phyloP scores from a whole-genome alignment of 1,140 invertebrate genomes.

The Popillia japonica region DNA sequence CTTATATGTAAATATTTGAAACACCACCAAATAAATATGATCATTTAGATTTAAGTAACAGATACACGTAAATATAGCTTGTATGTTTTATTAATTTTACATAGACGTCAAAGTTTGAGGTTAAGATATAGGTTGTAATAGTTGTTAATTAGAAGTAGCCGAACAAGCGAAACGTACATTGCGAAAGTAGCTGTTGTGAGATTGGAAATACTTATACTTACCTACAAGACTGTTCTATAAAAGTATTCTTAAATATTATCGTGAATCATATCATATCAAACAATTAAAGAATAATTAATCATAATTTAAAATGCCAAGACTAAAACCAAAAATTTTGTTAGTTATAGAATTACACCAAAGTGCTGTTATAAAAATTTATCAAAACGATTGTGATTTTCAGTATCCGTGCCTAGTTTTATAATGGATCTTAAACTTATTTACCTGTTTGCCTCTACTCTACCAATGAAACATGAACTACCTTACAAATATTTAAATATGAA shows the following conservation, averaged over 20 bases:
- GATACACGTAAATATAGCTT: background rate
- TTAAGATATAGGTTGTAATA: background rate
- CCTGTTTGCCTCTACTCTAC: slow-evolving; percentile 15
- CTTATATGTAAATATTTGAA: background rate
- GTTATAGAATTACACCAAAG: slow-evolving; percentile 46
- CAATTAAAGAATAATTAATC: background rate
- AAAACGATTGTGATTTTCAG: background rate
- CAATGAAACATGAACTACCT: slow-evolving; percentile 39
- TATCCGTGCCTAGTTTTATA: background rate
- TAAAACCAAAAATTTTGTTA: background rate
- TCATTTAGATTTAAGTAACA: background rate
- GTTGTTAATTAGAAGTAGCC: too few relatives aligned
- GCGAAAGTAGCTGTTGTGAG: too few relatives aligned
- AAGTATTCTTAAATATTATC: background rate
- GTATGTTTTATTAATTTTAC: background rate
- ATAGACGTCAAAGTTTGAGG: background rate
- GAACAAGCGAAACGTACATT: too few relatives aligned
- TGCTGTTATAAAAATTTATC: slow-evolving; percentile 45
- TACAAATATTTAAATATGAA: slow-evolving; percentile 8
- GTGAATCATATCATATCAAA: slow-evolving; percentile 19
- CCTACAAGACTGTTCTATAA: slow-evolving; percentile 22
- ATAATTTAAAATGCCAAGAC: background rate
- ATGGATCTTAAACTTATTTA: background rate
- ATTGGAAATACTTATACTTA: too few relatives aligned
- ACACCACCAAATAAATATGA: too few relatives aligned